Base-by-base conservation (phyloP, 2,113 vertebrate species). In the Macroglossus sobrinus region DNA sequence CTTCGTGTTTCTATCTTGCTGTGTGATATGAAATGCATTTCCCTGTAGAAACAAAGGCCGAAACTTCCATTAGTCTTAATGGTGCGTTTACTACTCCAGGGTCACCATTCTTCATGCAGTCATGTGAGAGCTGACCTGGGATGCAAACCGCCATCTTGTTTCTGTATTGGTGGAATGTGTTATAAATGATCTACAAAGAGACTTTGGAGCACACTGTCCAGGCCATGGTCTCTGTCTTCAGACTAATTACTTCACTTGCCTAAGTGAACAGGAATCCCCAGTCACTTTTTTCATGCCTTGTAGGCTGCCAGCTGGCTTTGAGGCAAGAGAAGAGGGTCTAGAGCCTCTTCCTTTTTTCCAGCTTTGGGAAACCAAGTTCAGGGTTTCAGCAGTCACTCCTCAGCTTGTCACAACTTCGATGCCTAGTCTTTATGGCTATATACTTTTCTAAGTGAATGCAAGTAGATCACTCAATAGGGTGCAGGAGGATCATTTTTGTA, bases 161-260 rank as follows among this genome's bases (percentile, higher is more conserved):
- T 69, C 33, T 43, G 1, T 19, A 30, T 12, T 1, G 6, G 2
- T 45, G 35, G 43, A 61, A 2, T 21, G 4, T 33, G 38, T 21
- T 64, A 68, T 84, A 84, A 96, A 45, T 76, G 61, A 59, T 40
- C 19, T 74, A 4, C 40, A 78, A 89, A 79, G n/a, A 79, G 81
- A 64, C 45, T 89, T 81, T 26, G 75, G 71, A 74, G 74, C n/a
- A 35, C 15, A 61, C 13, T 35, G 28, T 71, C 10, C 7, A 71
- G 38, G 6, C 43, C 30, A 71, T 14, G 11, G 45, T 66, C 15
- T 68, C 55, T n/a, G 7, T 40, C 33, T 81, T 35, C 45, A 40
- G n/a, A 57, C 28, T 61, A 87, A 33, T 82, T 50, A 50, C 30
- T 71, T 79, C 4, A 47, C 59, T 14, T 28, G 7, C 28, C 2